phyloP scores from a whole-genome alignment of 1,140 invertebrate genomes.

The Marisa cornuarietis region DNA sequence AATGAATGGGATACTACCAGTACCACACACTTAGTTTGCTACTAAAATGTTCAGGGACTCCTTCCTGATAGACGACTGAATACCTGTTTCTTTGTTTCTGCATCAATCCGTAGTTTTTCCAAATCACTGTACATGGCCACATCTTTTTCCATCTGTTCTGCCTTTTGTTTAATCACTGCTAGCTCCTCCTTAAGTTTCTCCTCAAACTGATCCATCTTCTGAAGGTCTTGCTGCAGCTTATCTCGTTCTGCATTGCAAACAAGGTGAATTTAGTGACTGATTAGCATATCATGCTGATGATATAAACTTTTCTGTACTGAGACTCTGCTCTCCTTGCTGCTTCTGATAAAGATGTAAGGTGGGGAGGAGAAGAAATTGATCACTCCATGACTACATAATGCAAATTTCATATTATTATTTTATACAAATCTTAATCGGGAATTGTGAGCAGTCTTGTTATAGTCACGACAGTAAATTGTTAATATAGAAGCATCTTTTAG shows the following conservation, averaged over 20 bases:
- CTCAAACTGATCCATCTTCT: constrained; percentile 71
- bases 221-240: constrained; percentile 68
- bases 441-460: no score
- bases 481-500: no score
- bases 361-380: no score
- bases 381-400: no score
- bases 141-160: constrained; percentile 68
- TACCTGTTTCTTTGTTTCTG: constrained; percentile 67
- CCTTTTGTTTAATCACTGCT: constrained; percentile 66
- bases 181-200: constrained; percentile 71
- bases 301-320: no score
- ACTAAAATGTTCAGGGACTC: not conserved
- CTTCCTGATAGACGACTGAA: not conserved
- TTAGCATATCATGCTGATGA: no score
- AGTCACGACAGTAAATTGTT: no score
- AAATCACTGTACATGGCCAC: constrained; percentile 68
- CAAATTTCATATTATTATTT: no score
- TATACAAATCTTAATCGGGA: no score
- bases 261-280: no score
- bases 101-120: constrained; percentile 65
- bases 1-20: not conserved
- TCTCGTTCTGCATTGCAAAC: constrained; percentile 63
- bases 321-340: no score
- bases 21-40: not conserved
- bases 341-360: no score